Base-by-base conservation (phyloP, 2,888 invertebrate genomes). In the Nudaria mundana region DNA sequence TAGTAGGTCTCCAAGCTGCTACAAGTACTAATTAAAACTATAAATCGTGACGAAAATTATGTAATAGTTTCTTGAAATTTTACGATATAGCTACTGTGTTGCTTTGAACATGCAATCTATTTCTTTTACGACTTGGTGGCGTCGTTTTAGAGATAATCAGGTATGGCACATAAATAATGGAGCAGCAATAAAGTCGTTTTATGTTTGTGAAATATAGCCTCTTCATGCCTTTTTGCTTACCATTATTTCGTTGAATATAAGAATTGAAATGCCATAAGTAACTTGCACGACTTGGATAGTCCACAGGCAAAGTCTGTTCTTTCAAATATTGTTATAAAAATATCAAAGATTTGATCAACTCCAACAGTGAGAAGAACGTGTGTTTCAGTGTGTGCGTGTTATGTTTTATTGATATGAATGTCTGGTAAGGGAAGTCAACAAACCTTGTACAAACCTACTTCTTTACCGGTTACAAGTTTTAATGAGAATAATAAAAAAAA, bases 111-210 rank as follows among this genome's bases (percentile, higher is more conserved):
- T 40, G 30, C 47, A 13, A 57, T 54, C 12, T 38, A 44, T 57
- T 57, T 40, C 30, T 54, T 53, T 58, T 50, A 58, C 47, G 58
- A 54, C 51, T 34, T 50, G 29, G 38, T 33, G 30, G 14, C 44
- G 44, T 44, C 44, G 44, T 39, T 50, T 51, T 40, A 36, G 31
- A 58, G 48, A 58, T 56, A 55, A 58, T 58, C 56, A 56, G 56
- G 43, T 55, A 42, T 48, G 44, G 48, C 40, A 37, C 34, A 56
- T 56, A 58, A 58, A 56, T 56, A 51, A 55, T 44, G 31, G 25
- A 51, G 32, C 40, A 30, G 56, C 41, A 58, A 55, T 56, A 56
- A 56, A 55, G 37, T 26, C 24, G 39, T 40, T 40, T 29, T 18
- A 32, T 33, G 28, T 30, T 40, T 42, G 29, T 48, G 25, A 58